These are phyloP conservation scores for Abscondita cerata DNA, from an alignment of 2,888 invertebrate species.

Conservation along the genomic window DNA sequence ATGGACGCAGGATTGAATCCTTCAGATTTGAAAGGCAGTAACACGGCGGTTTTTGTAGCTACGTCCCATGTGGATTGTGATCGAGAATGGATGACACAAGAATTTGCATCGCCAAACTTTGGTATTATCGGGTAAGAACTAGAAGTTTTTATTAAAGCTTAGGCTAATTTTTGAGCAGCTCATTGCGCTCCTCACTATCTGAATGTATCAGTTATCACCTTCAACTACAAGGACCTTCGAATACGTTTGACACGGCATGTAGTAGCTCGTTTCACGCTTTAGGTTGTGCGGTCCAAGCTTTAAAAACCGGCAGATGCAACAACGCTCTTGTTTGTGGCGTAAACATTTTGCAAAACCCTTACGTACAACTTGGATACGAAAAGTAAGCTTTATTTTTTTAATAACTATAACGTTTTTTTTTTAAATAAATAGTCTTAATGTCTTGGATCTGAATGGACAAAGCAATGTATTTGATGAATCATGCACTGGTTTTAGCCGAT, in stretches of 20 bases:
- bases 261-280: conserved; percentile 88
- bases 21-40: neutral
- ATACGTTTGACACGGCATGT: conserved; percentile 88
- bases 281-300: conserved; percentile 77
- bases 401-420: too few relatives aligned
- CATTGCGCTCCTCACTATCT: conserved; percentile 79
- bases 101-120: neutral
- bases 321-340: conserved; percentile 86
- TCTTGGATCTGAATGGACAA: too few relatives aligned
- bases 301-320: conserved; percentile 82
- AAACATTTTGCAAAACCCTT: conserved; percentile 84
- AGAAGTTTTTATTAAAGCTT: too few relatives aligned
- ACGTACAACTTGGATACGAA: conserved; percentile 83
- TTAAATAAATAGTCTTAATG: too few relatives aligned
- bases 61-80: neutral
- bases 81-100: neutral
- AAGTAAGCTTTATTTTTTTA: too few relatives aligned
- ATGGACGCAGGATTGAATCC: neutral
- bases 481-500: conserved; percentile 81
- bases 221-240: conserved; percentile 86
- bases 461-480: conserved; percentile 91
- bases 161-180: too few relatives aligned
- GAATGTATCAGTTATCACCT: conserved; percentile 88
- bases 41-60: neutral
- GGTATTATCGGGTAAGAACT: neutral